These are phyloP conservation scores for Alca torda DNA, from an alignment of 2,797 vertebrate species.

Conservation along the genomic window DNA sequence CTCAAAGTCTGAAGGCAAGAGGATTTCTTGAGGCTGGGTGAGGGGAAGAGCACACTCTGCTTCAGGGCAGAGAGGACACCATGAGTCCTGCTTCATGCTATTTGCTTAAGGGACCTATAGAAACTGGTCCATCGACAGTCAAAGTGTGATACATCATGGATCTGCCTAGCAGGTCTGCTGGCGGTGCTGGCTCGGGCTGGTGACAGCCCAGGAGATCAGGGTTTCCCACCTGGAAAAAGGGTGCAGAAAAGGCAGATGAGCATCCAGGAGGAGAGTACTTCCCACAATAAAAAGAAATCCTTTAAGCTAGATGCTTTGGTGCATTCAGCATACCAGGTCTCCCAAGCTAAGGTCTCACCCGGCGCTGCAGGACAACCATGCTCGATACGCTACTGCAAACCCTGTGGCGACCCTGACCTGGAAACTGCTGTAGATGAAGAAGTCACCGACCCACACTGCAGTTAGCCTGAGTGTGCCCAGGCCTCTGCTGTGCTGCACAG, in stretches of 20 bases:
- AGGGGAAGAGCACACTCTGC: background rate
- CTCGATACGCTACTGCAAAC: background rate
- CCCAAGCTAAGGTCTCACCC: background rate
- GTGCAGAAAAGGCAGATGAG: background rate
- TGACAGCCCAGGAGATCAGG: background rate
- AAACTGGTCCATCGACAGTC: background rate
- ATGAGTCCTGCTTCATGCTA: background rate
- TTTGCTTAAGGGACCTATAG: background rate
- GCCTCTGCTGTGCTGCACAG: background rate
- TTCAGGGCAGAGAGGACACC: background rate
- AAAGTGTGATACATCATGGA: fast-evolving
- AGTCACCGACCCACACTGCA: fast-evolving
- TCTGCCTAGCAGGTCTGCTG: background rate
- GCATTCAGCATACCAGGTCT: background rate
- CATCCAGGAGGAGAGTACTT: background rate
- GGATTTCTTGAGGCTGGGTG: background rate
- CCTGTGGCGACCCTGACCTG: background rate
- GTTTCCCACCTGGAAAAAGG: background rate
- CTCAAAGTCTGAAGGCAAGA: background rate
- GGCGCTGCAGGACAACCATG: background rate
- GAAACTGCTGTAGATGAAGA: too few species aligned
- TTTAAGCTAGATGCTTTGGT: background rate
- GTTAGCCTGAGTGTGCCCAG: background rate
- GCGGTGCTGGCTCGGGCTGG: background rate
- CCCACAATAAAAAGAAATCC: background rate